Conservation (phyloP, 2,113 vertebrate genomes). For the Heptranchias perlo region DNA sequence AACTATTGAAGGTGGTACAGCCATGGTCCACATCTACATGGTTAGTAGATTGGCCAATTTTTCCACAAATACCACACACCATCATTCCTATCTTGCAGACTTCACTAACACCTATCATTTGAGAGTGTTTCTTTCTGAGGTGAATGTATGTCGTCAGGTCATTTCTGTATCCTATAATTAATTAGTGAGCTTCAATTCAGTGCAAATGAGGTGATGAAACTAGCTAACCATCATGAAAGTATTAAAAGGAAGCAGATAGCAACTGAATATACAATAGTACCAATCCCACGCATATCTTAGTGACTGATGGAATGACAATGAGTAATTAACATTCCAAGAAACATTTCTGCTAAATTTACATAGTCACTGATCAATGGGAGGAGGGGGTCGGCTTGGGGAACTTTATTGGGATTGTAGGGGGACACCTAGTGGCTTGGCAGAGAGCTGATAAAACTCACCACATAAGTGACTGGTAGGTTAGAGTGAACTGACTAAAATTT, state of each 20-base stretch:
- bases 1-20: background rate
- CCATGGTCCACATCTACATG: background rate
- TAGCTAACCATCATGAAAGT: background rate
- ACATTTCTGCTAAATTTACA: background rate
- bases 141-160: background rate
- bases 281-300: background rate
- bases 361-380: background rate
- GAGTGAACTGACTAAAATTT: background rate
- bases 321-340: background rate
- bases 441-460: background rate
- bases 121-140: background rate
- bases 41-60: background rate
- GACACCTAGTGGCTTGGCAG: background rate
- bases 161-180: background rate
- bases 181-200: background rate
- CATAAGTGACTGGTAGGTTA: background rate
- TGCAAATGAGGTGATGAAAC: background rate
- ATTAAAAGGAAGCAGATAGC: background rate
- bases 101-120: background rate
- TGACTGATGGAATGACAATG: background rate
- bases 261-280: background rate
- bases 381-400: too few relatives aligned
- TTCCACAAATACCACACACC: background rate
- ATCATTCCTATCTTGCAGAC: background rate
- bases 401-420: background rate